A percentile compares a stretch with the other conserved stretches of the same genome.
phyloP scores from a whole-genome alignment of 2,113 vertebrate species.

The Falcunculus frontatus region DNA sequence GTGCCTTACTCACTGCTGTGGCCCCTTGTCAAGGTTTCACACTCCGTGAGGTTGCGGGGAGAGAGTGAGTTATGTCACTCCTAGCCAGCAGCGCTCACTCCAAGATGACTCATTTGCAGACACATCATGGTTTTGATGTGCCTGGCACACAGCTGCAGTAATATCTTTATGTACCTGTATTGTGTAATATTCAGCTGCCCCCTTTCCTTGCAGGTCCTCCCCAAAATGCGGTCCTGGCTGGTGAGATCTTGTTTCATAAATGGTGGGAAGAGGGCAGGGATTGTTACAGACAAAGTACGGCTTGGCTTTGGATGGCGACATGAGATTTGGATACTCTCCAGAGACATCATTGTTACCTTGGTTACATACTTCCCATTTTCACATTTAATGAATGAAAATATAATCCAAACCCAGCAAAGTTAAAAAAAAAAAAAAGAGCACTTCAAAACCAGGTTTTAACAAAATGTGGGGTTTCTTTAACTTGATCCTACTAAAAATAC shows the following conservation, averaged over 20 bases:
- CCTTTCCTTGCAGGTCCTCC: background rate
- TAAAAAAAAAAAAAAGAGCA: background rate
- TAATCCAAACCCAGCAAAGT: background rate
- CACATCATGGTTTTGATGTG: fast-evolving
- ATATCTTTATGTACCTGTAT: background rate
- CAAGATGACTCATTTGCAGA: background rate
- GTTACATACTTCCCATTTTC: background rate
- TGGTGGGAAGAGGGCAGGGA: background rate
- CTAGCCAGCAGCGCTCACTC: background rate
- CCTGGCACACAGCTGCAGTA: background rate
- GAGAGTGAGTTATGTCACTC: fast-evolving
- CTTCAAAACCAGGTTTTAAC: background rate
- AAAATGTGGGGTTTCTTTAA: background rate
- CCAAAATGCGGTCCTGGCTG: background rate
- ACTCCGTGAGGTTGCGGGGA: background rate
- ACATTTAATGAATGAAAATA: background rate
- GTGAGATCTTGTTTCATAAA: background rate
- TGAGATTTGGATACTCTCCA: background rate
- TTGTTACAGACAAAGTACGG: background rate
- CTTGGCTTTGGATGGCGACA: background rate
- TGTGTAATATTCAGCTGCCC: background rate
- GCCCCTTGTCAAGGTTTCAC: background rate
- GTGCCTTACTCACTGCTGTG: background rate
- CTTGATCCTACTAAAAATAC: background rate
- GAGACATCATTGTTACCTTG: background rate